phyloP scores from a whole-genome alignment of 2,113 vertebrate genomes.

The Indicator indicator region DNA sequence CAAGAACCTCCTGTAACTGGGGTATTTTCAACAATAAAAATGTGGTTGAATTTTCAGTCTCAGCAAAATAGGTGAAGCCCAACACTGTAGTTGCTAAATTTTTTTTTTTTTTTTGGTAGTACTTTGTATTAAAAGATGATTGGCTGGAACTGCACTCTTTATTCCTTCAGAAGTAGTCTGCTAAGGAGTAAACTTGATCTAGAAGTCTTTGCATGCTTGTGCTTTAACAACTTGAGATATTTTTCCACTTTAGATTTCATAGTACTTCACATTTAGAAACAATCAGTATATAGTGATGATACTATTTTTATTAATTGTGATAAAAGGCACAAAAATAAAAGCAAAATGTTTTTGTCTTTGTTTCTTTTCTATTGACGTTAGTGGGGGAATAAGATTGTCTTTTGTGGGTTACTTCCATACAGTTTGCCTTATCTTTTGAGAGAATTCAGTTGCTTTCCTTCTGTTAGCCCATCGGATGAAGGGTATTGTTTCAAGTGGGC shows the following conservation, averaged over 20 bases:
- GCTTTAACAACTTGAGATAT: not conserved
- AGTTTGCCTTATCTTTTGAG: not conserved
- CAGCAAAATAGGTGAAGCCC: not conserved
- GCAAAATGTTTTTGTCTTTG: not conserved
- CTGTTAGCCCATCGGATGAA: not conserved
- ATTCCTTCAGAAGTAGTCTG: not conserved
- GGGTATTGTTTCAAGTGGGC: not conserved
- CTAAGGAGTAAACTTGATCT: not conserved
- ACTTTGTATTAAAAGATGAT: not conserved
- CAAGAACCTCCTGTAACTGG: conserved; percentile 34
- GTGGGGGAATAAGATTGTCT: not conserved
- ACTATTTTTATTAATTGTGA: not conserved
- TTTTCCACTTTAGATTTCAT: not conserved
- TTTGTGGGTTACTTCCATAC: not conserved
- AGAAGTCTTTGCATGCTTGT: not conserved
- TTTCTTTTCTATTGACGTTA: not conserved
- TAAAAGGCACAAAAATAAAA: conserved; percentile 16
- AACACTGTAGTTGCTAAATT: not conserved
- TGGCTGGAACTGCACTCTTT: not conserved
- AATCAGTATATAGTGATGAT: not conserved
- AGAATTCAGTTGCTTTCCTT: not conserved
- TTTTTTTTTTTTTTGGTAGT: not conserved
- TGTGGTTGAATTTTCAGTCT: not conserved
- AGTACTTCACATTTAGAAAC: not conserved
- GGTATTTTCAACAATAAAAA: not conserved